Evolutionary conservation across 1,140 invertebrate genomes (phyloP).

Genomic region (Drosophila chauvacae): DNA sequence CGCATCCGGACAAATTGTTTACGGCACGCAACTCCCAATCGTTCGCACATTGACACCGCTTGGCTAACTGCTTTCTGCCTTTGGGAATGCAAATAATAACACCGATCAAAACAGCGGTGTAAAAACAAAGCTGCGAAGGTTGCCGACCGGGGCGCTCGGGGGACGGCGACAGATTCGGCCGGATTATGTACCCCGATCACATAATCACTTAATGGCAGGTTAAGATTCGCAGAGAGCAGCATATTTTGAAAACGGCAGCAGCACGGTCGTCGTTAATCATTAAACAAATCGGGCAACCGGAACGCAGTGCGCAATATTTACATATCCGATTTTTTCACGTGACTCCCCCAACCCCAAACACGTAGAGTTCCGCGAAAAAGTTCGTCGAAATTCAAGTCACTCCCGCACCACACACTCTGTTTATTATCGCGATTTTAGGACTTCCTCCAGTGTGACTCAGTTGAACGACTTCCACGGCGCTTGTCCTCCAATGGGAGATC

Average conservation of each 20-base stretch:
- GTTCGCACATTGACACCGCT: conserved; percentile 63
- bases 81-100: conserved; percentile 41
- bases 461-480: conserved; percentile 43
- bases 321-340: conserved; percentile 63
- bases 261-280: conserved; percentile 45
- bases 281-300: conserved; percentile 72
- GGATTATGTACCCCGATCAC: conserved; percentile 37
- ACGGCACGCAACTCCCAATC: conserved; percentile 60
- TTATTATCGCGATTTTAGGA: not conserved
- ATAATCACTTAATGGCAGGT: conserved; percentile 47
- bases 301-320: conserved; percentile 70
- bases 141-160: conserved; percentile 3
- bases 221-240: conserved; percentile 21
- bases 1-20: conserved; percentile 53
- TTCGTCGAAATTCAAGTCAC: conserved; percentile 44
- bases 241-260: conserved; percentile 18
- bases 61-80: conserved; percentile 37
- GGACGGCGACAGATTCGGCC: conserved; percentile 46
- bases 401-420: not conserved
- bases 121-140: conserved; percentile 70
- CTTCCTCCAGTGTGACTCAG: conserved; percentile 26
- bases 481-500: conserved; percentile 30
- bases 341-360: conserved; percentile 24
- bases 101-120: conserved; percentile 48
- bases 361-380: conserved; percentile 47